Conservation (phyloP, 2,797 vertebrate genomes). For the Cheirogaleus major region DNA sequence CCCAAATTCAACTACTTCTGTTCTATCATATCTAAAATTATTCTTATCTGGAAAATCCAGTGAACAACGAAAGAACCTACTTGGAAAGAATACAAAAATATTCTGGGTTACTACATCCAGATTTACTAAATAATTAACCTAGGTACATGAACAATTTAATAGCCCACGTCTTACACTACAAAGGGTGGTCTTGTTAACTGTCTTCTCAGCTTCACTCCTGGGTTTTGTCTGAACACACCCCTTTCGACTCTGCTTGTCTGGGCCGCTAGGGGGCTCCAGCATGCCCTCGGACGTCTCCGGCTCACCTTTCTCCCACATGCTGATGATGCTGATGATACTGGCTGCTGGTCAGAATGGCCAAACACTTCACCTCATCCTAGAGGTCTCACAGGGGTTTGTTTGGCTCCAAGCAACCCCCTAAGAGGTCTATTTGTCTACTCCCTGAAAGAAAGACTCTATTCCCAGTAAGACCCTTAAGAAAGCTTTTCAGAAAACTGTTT, state of each 20-base stretch:
- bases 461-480: background rate
- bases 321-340: too few species aligned
- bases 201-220: background rate
- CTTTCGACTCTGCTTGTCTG: background rate
- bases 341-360: background rate
- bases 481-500: constrained; percentile 1
- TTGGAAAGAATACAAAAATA: background rate
- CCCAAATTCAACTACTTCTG: background rate
- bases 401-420: background rate
- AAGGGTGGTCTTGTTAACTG: background rate
- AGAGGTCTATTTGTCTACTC: background rate
- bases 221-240: background rate
- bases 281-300: background rate
- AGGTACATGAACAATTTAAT: background rate
- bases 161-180: background rate
- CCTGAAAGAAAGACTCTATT: background rate
- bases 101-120: background rate
- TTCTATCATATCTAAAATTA: background rate
- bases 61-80: background rate
- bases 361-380: background rate
- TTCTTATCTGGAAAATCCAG: background rate
- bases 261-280: background rate
- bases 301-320: background rate
- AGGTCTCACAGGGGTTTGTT: background rate
- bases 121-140: background rate